A percentile compares a stretch with the other conserved stretches of the same genome.
Conservation (phyloP, 2,797 vertebrate species). For the Pangasius larnaudii region DNA sequence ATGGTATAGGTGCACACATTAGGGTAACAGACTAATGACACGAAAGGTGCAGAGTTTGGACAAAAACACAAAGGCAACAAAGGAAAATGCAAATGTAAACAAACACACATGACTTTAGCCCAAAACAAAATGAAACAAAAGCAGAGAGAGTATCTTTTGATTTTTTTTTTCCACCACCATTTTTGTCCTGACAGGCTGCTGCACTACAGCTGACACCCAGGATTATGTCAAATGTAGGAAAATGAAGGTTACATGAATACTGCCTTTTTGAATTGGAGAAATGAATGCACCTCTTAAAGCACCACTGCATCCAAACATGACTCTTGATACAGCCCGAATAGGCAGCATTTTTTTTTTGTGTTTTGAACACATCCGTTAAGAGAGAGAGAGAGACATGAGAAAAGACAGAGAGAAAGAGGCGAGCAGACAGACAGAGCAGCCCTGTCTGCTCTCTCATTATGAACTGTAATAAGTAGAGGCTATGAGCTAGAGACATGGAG, state of each 20-base stretch:
- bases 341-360: neutral
- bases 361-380: neutral
- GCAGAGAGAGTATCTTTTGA: neutral
- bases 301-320: neutral
- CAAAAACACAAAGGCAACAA: neutral
- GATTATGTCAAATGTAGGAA: neutral
- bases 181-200: neutral
- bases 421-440: slow-evolving; percentile 32
- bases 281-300: neutral
- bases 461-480: slow-evolving; percentile 18
- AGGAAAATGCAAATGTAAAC: neutral
- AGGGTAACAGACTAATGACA: neutral
- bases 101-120: neutral
- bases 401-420: slow-evolving; percentile 17
- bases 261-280: neutral
- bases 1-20: neutral
- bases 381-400: neutral
- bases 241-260: neutral
- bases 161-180: neutral
- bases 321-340: neutral
- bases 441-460: neutral
- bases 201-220: neutral
- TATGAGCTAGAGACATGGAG: slow-evolving; percentile 33
- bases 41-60: no score
- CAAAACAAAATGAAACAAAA: neutral